Conservation (phyloP, 2,888 invertebrate genomes). For the Scrobipalpa atriplicella region DNA sequence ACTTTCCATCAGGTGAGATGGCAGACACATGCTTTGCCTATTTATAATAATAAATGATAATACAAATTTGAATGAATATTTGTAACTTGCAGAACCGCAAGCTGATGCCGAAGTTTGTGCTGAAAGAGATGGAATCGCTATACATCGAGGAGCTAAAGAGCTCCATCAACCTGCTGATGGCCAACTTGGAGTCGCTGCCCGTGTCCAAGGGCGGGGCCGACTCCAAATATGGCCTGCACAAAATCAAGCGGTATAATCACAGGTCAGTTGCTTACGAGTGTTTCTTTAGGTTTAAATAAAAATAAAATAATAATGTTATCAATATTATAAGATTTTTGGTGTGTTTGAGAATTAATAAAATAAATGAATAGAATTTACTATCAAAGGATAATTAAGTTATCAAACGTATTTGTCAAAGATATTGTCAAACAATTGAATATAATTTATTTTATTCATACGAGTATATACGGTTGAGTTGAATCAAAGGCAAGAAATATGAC, state of each 20-base stretch:
- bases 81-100: conserved; percentile 89
- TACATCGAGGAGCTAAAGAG: conserved; percentile 99
- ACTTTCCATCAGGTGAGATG: no score
- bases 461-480: no score
- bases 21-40: no score
- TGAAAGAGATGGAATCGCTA: conserved; percentile 99
- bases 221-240: conserved; percentile 98
- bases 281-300: neutral
- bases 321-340: neutral
- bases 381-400: no score
- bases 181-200: conserved; percentile 98
- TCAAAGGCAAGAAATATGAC: no score
- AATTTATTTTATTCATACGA: no score
- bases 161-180: conserved; percentile 98
- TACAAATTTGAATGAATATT: neutral
- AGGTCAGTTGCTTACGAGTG: conserved; percentile 85
- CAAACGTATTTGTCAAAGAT: no score
- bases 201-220: conserved; percentile 99
- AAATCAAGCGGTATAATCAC: conserved; percentile 99
- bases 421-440: no score
- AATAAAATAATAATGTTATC: neutral
- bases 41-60: no score
- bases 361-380: no score
- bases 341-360: no score
- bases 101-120: conserved; percentile 99